Evolutionary conservation across 2,888 invertebrate species (phyloP), one percentile per base, ranked within the genome.

Genomic region (Melinopterus prodromus): DNA sequence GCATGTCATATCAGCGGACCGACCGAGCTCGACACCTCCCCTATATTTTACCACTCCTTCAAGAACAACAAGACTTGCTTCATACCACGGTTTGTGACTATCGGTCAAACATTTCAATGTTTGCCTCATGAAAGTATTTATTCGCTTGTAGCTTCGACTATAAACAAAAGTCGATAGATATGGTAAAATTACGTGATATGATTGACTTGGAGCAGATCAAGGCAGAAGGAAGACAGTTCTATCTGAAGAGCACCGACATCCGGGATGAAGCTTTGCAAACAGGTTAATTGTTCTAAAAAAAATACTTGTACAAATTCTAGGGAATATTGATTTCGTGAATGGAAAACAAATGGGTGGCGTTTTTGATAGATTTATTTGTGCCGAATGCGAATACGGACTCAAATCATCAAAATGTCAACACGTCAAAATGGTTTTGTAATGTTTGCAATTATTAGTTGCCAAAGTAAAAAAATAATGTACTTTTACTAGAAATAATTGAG

Each of bases 191-290:
- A 71, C 88, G 92, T n/a, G 95, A 95, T 9, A 91, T 95, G 89
- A 91, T 93, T 3, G 95, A 95, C 86, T 97, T 95, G 90, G 92
- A 94, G 77, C 90, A 86, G 7, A 90, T 97, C 15, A 74, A 79
- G 95, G 96, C 0, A 85, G 94, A 77, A 98, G 97, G 0, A 95
- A 94, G 85, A 98, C 98, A 94, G 96, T 97, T 77, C 98, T 99
- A 95, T 84, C 99, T 99, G 89, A 98, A 98, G 1, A 88, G 74
- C 91, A 0, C 92, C 16, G 94, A 95, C 78, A 82, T 85, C 35
- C 91, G 97, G 81, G 95, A 95, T 84, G 94, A 97, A 88, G 97
- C 96, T 79, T 88, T 97, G 77, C 91, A 93, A 80, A 92, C 93
- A 87, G 96, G 97, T 96, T 87, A 77, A 16, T 76, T n/a, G 37